phyloP scores from a whole-genome alignment of 2,797 vertebrate species.

The Hylomyscus alleni region DNA sequence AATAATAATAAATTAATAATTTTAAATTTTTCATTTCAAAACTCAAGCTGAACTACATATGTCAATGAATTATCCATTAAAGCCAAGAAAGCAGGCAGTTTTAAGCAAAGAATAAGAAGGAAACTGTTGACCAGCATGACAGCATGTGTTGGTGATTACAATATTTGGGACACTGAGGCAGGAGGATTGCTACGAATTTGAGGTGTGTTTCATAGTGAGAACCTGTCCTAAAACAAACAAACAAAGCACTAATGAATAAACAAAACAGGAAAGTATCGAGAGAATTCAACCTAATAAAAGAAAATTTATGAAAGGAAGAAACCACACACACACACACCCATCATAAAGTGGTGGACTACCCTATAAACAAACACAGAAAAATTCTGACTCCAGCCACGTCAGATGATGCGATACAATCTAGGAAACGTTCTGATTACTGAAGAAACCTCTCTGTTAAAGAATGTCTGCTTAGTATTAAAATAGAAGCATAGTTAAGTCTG shows the following conservation, averaged over 20 bases:
- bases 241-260: not conserved
- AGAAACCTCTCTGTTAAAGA: not conserved
- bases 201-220: not conserved
- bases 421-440: constrained; percentile 36
- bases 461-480: constrained; percentile 61
- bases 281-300: constrained; percentile 52
- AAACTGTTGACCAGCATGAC: not conserved
- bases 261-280: not conserved
- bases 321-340: not conserved
- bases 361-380: not conserved
- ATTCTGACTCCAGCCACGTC: constrained; percentile 24
- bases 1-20: not conserved
- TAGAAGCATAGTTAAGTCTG: constrained; percentile 62
- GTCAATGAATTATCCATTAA: constrained; percentile 38
- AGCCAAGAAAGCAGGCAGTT: constrained; percentile 15
- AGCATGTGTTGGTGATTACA: not conserved
- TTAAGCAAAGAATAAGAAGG: not conserved
- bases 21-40: constrained; percentile 71
- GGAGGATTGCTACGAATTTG: not conserved
- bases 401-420: constrained; percentile 2
- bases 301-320: not conserved
- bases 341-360: not conserved
- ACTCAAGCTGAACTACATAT: constrained; percentile 36
- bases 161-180: not conserved
- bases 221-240: not conserved